phyloP scores from a whole-genome alignment of 2,113 vertebrate species.

The Lethenteron reissneri region DNA sequence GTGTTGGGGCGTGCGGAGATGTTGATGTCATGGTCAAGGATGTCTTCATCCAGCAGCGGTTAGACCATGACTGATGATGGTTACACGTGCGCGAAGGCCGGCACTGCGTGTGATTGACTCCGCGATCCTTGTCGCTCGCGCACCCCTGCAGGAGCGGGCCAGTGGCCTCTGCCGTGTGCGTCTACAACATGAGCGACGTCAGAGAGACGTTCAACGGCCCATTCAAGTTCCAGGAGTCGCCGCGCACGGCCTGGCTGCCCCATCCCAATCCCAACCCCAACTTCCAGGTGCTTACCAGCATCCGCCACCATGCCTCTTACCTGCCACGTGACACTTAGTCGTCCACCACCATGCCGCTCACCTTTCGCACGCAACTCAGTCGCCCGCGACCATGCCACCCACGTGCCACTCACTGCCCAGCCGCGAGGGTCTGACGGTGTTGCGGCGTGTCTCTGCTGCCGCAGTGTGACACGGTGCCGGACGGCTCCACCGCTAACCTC shows the following conservation, averaged over 20 bases:
- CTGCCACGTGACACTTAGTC: background rate
- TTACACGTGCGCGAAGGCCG: no score
- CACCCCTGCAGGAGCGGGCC: slow-evolving; percentile 70
- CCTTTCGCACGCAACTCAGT: background rate
- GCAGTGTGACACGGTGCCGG: slow-evolving; percentile 63
- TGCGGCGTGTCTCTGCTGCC: background rate
- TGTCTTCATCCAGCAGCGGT: no score
- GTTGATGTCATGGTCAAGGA: no score
- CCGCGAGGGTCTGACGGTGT: background rate
- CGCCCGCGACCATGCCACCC: background rate
- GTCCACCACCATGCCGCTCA: background rate
- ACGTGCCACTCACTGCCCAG: background rate
- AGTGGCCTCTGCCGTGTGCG: slow-evolving; percentile 79
- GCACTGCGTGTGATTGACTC: no score
- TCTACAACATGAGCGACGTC: slow-evolving; percentile 93
- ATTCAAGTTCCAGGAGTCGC: slow-evolving; percentile 85
- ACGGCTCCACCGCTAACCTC: slow-evolving; percentile 66
- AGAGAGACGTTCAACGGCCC: slow-evolving; percentile 80
- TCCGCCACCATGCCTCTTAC: background rate
- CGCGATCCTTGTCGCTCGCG: no score
- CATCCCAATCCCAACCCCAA: slow-evolving; percentile 66
- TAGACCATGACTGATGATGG: no score
- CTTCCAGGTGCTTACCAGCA: slow-evolving; percentile 46
- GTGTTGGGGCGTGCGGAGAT: no score
- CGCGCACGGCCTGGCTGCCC: slow-evolving; percentile 80